Conservation (phyloP, 2,888 invertebrate genomes). For the Timandra comae region DNA sequence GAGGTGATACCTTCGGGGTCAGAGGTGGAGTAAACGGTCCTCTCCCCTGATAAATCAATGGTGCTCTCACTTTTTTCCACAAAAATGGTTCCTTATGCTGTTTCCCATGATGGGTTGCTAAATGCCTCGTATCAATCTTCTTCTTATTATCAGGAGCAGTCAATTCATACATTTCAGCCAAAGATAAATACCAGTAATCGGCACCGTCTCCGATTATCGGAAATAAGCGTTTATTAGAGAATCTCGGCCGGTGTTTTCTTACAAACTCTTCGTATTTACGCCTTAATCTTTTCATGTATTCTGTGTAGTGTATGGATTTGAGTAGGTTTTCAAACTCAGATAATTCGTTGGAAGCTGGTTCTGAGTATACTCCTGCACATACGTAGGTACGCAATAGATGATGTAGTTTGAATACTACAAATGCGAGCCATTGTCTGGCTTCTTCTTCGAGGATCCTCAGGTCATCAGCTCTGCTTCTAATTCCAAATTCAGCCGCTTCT, state of each 20-base stretch:
- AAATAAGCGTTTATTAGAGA: constrained; percentile 61
- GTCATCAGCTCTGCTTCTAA: constrained; percentile 59
- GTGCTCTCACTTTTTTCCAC: constrained; percentile 48
- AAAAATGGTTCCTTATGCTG: constrained; percentile 60
- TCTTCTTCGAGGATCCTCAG: constrained; percentile 61
- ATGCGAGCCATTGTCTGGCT: constrained; percentile 64
- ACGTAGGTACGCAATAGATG: constrained; percentile 58
- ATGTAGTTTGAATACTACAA: constrained; percentile 65
- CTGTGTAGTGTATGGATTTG: constrained; percentile 59
- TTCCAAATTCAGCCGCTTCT: constrained; percentile 58
- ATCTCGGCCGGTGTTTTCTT: constrained; percentile 56
- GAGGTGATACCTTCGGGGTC: constrained; percentile 12
- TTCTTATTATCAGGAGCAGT: constrained; percentile 34
- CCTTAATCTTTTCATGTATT: constrained; percentile 61
- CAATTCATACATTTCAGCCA: constrained; percentile 67
- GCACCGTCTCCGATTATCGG: constrained; percentile 65
- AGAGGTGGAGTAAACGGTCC: constrained; percentile 49
- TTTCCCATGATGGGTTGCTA: constrained; percentile 44
- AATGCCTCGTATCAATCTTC: constrained; percentile 35
- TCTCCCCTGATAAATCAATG: constrained; percentile 30
- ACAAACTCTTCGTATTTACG: constrained; percentile 65
- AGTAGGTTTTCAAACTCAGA: constrained; percentile 62
- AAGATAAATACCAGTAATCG: constrained; percentile 69
- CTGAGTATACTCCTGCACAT: constrained; percentile 59
- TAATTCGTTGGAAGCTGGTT: constrained; percentile 44